These are phyloP conservation scores for Fistularia tabacaria DNA, from an alignment of 2,797 vertebrate genomes.

Conservation along the genomic window DNA sequence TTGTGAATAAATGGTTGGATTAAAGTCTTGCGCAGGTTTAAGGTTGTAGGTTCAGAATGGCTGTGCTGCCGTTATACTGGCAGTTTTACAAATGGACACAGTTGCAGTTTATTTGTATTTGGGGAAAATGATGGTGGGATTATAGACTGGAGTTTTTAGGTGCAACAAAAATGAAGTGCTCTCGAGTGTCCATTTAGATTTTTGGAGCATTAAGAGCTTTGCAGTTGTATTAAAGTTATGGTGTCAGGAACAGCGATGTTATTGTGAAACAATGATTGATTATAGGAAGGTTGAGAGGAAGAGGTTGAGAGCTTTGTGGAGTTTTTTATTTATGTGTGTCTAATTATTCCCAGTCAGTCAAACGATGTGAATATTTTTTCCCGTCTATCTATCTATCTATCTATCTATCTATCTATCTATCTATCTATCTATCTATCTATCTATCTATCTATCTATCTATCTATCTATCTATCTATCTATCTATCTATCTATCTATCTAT, in stretches of 20 bases:
- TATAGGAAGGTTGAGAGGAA: neutral
- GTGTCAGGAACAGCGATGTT: conserved; percentile 1
- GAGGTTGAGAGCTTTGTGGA: no score
- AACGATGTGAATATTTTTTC: no score
- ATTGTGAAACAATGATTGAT: conserved; percentile 7
- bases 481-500: no score
- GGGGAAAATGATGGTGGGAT: conserved; percentile 12
- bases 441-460: no score
- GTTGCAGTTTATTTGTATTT: conserved; percentile 14
- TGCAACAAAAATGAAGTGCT: conserved; percentile 8
- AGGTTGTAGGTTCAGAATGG: conserved; percentile 15
- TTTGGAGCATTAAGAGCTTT: conserved; percentile 5
- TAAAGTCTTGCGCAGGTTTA: conserved; percentile 18
- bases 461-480: no score
- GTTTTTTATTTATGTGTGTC: no score
- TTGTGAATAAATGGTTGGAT: conserved; percentile 4
- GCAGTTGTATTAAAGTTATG: neutral
- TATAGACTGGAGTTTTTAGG: conserved; percentile 8
- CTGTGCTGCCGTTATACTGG: conserved; percentile 4
- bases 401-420: no score
- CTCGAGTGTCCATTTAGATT: conserved; percentile 12
- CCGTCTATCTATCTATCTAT: no score
- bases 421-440: no score
- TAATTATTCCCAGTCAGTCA: no score
- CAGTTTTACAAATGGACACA: conserved; percentile 6